Conservation (phyloP, 2,888 invertebrate genomes). For the Heliconius erato region DNA sequence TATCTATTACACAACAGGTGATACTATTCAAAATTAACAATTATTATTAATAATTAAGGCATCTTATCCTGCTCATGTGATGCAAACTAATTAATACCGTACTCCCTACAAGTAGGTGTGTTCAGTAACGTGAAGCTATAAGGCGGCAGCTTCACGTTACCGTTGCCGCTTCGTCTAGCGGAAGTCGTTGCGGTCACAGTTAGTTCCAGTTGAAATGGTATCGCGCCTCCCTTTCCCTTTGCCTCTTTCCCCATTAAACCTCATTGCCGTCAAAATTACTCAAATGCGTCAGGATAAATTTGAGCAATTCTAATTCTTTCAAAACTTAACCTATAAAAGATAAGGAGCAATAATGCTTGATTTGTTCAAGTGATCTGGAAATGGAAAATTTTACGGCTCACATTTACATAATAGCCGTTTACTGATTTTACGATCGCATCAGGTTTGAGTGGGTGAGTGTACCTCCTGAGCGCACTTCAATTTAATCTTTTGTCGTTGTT, state of each 20-base stretch:
- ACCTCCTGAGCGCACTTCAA: constrained; percentile 45
- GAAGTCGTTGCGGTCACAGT: constrained; percentile 75
- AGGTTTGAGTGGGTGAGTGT: constrained; percentile 39
- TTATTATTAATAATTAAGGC: constrained; percentile 35
- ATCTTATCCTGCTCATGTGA: constrained; percentile 44
- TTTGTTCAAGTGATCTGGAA: constrained; percentile 53
- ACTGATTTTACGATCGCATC: constrained; percentile 53
- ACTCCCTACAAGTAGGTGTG: constrained; percentile 54
- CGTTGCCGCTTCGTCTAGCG: constrained; percentile 62
- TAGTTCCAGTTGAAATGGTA: constrained; percentile 76
- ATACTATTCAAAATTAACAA: constrained; percentile 42
- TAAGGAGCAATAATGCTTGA: constrained; percentile 42
- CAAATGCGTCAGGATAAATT: constrained; percentile 76
- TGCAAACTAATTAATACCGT: constrained; percentile 48
- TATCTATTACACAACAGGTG: constrained; percentile 41
- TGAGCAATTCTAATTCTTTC: constrained; percentile 66
- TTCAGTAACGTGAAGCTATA: constrained; percentile 59
- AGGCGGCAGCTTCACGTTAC: constrained; percentile 61
- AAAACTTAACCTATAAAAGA: constrained; percentile 51
- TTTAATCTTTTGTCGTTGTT: constrained; percentile 40
- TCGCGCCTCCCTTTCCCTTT: constrained; percentile 65
- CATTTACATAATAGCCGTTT: constrained; percentile 54
- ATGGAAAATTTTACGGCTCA: constrained; percentile 53
- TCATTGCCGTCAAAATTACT: constrained; percentile 78
- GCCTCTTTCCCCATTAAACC: constrained; percentile 72